Conservation (phyloP, 2,113 vertebrate species). For the Dicaeum eximium region DNA sequence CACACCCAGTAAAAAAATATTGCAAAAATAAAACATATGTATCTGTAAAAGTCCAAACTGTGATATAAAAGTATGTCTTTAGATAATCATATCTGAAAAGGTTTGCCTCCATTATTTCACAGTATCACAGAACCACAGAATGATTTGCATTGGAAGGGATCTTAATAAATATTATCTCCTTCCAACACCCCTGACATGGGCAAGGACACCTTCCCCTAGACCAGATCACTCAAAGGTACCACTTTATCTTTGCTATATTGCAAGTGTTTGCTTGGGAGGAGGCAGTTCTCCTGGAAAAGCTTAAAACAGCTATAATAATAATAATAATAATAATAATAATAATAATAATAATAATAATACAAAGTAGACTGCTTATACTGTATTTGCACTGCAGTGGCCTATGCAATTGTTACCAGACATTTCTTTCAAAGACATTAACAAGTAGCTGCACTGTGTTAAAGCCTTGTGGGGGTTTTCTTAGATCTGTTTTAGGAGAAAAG, state of each 20-base stretch:
- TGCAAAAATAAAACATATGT: neutral
- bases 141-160: neutral
- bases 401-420: neutral
- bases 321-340: neutral
- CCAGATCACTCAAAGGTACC: neutral
- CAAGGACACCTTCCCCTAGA: neutral
- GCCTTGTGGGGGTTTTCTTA: neutral
- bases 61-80: neutral
- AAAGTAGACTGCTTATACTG: neutral
- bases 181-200: neutral
- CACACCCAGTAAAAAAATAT: neutral
- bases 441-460: neutral
- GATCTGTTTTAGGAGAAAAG: neutral
- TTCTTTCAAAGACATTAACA: neutral
- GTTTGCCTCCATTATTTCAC: neutral
- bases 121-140: neutral
- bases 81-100: neutral
- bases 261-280: rapidly evolving
- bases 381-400: neutral
- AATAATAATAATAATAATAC: neutral
- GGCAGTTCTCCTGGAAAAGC: neutral
- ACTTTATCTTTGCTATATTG: neutral
- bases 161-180: neutral
- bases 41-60: neutral
- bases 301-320: neutral